Base-by-base conservation (phyloP, 2,113 vertebrate genomes). In the Nothoprocta pentlandii region DNA sequence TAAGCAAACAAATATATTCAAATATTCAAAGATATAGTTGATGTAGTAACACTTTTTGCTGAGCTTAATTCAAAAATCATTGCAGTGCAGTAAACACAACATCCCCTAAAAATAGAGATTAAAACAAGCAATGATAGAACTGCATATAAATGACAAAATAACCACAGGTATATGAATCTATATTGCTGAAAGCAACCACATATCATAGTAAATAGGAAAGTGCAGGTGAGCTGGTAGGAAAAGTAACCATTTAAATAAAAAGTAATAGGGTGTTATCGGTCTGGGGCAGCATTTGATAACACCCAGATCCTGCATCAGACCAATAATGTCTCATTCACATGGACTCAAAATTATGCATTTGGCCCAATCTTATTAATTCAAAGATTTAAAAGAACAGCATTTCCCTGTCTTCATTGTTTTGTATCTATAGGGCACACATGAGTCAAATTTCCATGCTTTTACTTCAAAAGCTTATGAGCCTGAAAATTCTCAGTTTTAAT, bases 121-220 rank as follows among this genome's bases (percentile, higher is more conserved):
- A 95, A 93, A 96, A 92, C 70, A 89, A 93, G 71, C 1, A 0
- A 59, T 86, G 94, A 77, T 79, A 86, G 94, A 97, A 96, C 83
- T 93, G 96, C 92, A 96, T 96, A 95, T 95, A 97, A 97, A 97
- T 96, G 82, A 94, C 79, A 93, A 96, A 97, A 95, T 93, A 97
- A 96, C 81, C 63, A 82, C 78, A 96, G 85, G 77, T 96, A 78
- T 90, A 89, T 85, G 81, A 94, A 91, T 91, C 84, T 90, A 79
- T 86, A 82, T 71, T 81, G 84, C 91, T 82, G 68, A 93, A 67
- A 66, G 78, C 85, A 67, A 76, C 58, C 66, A 76, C 34, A 88
- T 82, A 92, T 92, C 94, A 94, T 70, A 85, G 76, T 64, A 96
- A 96, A 80, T 49, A 85, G 1, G 17, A 85, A 54, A 95, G 36